Percentiles rank a stretch among this genome's conserved stretches.
These are phyloP conservation scores for Neolamprologus sp. DNA, from an alignment of 2,113 vertebrate genomes.

Conservation along the genomic window DNA sequence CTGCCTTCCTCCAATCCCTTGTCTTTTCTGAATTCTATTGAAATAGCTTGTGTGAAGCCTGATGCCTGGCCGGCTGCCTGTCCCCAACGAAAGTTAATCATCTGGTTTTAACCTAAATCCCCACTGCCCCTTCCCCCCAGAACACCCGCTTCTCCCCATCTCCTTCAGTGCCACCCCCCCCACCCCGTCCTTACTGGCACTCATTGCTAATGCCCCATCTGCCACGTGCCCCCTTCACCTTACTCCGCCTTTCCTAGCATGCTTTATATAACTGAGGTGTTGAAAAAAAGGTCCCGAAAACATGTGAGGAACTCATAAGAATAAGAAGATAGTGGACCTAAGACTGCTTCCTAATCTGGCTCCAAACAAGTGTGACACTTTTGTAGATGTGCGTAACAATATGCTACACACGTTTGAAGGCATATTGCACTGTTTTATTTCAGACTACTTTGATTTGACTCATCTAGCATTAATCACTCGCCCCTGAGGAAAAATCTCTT, in stretches of 20 bases:
- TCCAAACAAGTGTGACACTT: background rate
- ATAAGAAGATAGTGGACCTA: background rate
- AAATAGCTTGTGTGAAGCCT: slow-evolving; percentile 29
- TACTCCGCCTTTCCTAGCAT: background rate
- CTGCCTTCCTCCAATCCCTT: background rate
- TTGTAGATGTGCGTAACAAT: background rate
- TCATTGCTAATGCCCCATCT: slow-evolving; percentile 49
- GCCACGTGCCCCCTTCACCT: slow-evolving; percentile 40
- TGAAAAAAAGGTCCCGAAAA: background rate
- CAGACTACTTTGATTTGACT: background rate
- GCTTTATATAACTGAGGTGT: background rate
- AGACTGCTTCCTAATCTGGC: background rate
- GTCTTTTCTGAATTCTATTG: background rate
- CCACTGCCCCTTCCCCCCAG: background rate
- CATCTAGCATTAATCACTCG: background rate
- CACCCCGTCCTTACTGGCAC: background rate
- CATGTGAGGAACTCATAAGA: background rate
- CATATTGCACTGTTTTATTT: background rate
- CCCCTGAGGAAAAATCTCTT: background rate
- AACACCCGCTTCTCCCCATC: background rate
- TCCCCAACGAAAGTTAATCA: slow-evolving; percentile 70
- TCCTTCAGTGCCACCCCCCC: background rate
- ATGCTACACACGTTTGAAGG: background rate
- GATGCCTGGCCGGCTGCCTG: background rate
- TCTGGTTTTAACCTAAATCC: slow-evolving; percentile 65